Evolutionary conservation across 1,140 invertebrate genomes (phyloP).

Genomic region (Leucophenga varia): DNA sequence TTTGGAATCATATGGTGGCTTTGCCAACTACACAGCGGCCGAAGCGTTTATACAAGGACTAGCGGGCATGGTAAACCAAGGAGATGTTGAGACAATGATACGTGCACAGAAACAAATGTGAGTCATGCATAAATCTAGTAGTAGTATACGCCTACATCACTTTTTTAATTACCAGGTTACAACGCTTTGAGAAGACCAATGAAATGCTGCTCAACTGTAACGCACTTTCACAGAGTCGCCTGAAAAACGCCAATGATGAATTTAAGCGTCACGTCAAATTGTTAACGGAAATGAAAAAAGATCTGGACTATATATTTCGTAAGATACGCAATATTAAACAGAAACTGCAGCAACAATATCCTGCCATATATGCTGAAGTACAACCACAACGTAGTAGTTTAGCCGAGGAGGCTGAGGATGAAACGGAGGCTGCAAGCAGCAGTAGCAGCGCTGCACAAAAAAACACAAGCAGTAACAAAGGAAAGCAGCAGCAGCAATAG

Average conservation of each 20-base stretch:
- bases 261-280: slow-evolving; percentile 88
- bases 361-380: slow-evolving; percentile 75
- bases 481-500: background rate
- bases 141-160: background rate
- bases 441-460: background rate
- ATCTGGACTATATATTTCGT: slow-evolving; percentile 70
- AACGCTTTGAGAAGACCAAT: slow-evolving; percentile 95
- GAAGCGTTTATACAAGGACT: slow-evolving; percentile 89
- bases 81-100: slow-evolving; percentile 87
- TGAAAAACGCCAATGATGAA: slow-evolving; percentile 78
- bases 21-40: slow-evolving; percentile 71
- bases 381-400: slow-evolving; percentile 59
- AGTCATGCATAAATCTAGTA: slow-evolving; percentile 36
- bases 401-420: slow-evolving; percentile 64
- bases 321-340: slow-evolving; percentile 75
- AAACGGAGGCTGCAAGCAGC: slow-evolving; percentile 54
- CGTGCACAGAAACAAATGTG: slow-evolving; percentile 92
- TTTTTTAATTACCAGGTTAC: slow-evolving; percentile 69
- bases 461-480: background rate
- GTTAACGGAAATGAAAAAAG: slow-evolving; percentile 71
- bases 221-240: slow-evolving; percentile 76
- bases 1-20: slow-evolving; percentile 35
- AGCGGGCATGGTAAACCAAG: slow-evolving; percentile 86
- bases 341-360: slow-evolving; percentile 82
- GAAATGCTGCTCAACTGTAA: slow-evolving; percentile 97